A percentile compares a stretch with the other conserved stretches of the same genome.
These are phyloP conservation scores for Geococcyx californianus DNA, from an alignment of 2,113 vertebrate species.

Conservation along the genomic window DNA sequence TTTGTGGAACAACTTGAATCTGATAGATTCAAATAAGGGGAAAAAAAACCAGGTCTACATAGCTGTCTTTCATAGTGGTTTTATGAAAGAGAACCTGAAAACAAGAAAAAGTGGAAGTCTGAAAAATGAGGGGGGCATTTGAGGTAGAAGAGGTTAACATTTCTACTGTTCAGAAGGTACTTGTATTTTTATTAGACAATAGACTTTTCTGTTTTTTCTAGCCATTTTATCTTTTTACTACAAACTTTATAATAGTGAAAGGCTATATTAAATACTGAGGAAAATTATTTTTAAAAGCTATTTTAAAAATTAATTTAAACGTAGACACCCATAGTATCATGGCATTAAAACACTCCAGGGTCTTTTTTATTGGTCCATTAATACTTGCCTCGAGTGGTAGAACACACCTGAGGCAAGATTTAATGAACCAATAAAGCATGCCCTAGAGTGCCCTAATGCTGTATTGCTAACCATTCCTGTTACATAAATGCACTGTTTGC, in stretches of 20 bases:
- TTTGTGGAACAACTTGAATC: not conserved
- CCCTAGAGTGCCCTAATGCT: conserved; percentile 76
- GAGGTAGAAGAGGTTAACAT: not conserved
- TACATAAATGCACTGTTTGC: conserved; percentile 76
- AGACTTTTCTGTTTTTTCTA: conserved; percentile 39
- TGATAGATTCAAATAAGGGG: not conserved
- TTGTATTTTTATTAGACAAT: conserved; percentile 5
- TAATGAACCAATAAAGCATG: conserved; percentile 83
- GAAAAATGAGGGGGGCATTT: not conserved
- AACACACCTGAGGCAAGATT: conserved; percentile 81
- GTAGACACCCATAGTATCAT: conserved; percentile 71
- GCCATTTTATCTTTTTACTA: conserved; percentile 16
- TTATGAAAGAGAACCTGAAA: not conserved
- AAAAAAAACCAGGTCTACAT: not conserved
- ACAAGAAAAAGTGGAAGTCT: not conserved
- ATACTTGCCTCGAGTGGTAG: conserved; percentile 80
- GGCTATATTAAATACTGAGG: conserved; percentile 68
- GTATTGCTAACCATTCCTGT: conserved; percentile 73
- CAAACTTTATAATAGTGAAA: conserved; percentile 46
- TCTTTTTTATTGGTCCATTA: conserved; percentile 83
- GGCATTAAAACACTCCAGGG: conserved; percentile 75
- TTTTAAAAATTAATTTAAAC: conserved; percentile 82
- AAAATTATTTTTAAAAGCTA: conserved; percentile 79
- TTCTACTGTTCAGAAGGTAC: not conserved
- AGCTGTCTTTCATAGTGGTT: not conserved